phyloP scores from a whole-genome alignment of 2,888 invertebrate genomes.

The Zaprionus bogoriensis region DNA sequence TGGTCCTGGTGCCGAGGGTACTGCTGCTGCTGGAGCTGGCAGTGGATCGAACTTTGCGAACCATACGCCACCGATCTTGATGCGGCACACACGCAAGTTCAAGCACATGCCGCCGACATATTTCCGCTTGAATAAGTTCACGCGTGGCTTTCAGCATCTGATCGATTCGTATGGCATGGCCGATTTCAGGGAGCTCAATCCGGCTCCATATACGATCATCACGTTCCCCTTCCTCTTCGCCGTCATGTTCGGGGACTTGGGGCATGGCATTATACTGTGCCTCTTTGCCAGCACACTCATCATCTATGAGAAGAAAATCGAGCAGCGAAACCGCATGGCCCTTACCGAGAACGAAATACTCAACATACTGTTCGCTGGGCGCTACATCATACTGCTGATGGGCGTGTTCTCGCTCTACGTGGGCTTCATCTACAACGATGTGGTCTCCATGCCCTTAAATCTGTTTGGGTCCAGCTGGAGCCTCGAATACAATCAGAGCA shows the following conservation, averaged over 20 bases:
- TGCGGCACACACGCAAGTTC: constrained; percentile 3
- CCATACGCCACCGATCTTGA: constrained; percentile 91
- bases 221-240: constrained; percentile 98
- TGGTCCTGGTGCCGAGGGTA: no score
- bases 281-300: constrained; percentile 92
- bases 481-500: constrained; percentile 84
- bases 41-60: no score
- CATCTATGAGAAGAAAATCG: constrained; percentile 88
- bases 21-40: no score
- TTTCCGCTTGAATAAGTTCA: constrained; percentile 95
- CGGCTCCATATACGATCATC: constrained; percentile 93
- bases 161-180: constrained; percentile 97
- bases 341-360: constrained; percentile 92
- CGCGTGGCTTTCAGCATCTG: constrained; percentile 90
- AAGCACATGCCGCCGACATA: constrained; percentile 87
- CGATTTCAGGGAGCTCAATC: constrained; percentile 95
- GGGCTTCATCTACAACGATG: constrained; percentile 97
- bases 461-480: constrained; percentile 95
- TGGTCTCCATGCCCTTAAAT: constrained; percentile 96
- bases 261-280: constrained; percentile 93
- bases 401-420: constrained; percentile 98
- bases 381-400: constrained; percentile 98
- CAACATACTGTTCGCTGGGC: constrained; percentile 97
- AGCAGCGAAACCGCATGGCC: constrained; percentile 81
- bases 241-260: constrained; percentile 97